Base-by-base conservation (phyloP, 2,797 vertebrate genomes). In the Erethizon dorsatum region DNA sequence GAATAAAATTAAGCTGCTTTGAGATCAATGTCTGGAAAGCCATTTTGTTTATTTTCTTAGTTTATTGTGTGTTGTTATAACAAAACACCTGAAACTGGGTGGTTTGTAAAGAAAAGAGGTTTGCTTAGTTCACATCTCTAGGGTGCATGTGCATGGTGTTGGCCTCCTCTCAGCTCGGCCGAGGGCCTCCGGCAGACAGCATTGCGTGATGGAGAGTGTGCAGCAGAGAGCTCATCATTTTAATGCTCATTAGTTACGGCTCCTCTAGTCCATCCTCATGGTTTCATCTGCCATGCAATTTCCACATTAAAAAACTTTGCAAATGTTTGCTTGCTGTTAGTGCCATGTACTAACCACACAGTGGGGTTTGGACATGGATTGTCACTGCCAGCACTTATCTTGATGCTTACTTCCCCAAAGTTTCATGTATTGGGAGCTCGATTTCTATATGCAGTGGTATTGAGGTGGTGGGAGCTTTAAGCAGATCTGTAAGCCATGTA, bases 1-100 rank as follows among this genome's bases (percentile, higher is more conserved):
- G n/a, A 88, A 84, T 71, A 78, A 88, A 85, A 88, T 82, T 41
- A 88, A 96, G 28, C 41, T 75, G 50, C 88, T 89, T 86, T 47
- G 47, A 71, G 54, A 91, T 28, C 22, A 94, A 11, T n/a, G 22
- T 71, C 50, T 78, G 11, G 37, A 78, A 94, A 95, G 18, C 18
- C 67, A 56, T 69, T 82, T 83, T 45, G 82, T 45, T 13, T 65
- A 28, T 69, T 71, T 26, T 73, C 9, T 57, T 57, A 56, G 14
- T 2, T 56, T 2, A 11, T 15, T 52, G 54, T 69, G 50, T 63
- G 41, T 33, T 65, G 59, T 33, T 84, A 84, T 47, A 84, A 65
- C 73, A 50, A 77, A 77, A 50, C 73, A 28, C 73, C 73, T 28
- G 13, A 77, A 50, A 31, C 26, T 77, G 45, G 26, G 45, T 50